A percentile compares a stretch with the other conserved stretches of the same genome.
Conservation (phyloP, 1,140 invertebrate genomes). For the Onthophagus taurus region DNA sequence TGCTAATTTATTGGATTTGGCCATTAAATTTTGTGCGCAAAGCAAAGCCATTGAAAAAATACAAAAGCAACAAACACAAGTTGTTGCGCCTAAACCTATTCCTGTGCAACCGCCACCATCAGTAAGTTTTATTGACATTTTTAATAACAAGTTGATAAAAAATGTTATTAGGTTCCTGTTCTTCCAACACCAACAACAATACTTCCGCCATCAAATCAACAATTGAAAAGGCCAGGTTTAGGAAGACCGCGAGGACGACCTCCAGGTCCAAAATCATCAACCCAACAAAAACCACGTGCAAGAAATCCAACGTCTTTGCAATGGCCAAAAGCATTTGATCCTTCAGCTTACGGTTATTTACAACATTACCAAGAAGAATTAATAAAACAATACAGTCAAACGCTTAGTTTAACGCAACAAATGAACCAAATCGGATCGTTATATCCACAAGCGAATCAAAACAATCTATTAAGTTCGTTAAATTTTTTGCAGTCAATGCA, state of each 20-base stretch:
- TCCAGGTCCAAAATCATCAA: constrained; percentile 29
- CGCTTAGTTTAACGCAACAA: constrained; percentile 24
- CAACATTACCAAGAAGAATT: constrained; percentile 33
- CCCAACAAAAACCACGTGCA: constrained; percentile 21
- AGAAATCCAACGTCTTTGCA: constrained; percentile 15
- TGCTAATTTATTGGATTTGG: constrained; percentile 35
- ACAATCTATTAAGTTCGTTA: constrained; percentile 11
- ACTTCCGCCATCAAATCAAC: constrained; percentile 9
- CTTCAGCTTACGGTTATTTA: constrained; percentile 9
- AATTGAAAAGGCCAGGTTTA: constrained; percentile 25
- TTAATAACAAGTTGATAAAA: background rate
- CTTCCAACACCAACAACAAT: constrained; percentile 25
- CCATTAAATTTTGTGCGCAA: constrained; percentile 38
- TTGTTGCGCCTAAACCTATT: background rate
- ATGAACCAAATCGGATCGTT: constrained; percentile 14
- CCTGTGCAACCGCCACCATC: constrained; percentile 1
- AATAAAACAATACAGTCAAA: constrained; percentile 33
- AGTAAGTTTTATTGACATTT: background rate
- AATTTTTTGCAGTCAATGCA: constrained; percentile 15
- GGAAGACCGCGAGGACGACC: constrained; percentile 33
- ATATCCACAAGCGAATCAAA: constrained; percentile 1
- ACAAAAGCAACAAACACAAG: constrained; percentile 16
- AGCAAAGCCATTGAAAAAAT: constrained; percentile 30
- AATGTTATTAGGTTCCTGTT: constrained; percentile 23
- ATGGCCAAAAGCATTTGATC: constrained; percentile 5